Percentiles rank a stretch among this genome's conserved stretches.
Conservation (phyloP, 2,797 vertebrate genomes). For the Phrynocephalus forsythii region DNA sequence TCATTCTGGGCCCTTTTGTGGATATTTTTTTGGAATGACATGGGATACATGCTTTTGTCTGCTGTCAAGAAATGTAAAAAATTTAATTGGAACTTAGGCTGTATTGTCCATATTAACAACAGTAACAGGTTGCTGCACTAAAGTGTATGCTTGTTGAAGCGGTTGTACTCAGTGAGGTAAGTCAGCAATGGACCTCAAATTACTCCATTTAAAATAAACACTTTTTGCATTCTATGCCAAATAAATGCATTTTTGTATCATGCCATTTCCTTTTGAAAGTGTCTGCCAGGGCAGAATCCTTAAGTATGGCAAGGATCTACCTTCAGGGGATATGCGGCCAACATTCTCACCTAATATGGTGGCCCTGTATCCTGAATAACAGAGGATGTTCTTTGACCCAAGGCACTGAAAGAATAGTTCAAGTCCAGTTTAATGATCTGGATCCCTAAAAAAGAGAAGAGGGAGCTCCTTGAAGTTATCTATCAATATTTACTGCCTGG, state of each 20-base stretch:
- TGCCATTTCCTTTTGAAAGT: not conserved
- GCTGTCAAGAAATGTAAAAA: not conserved
- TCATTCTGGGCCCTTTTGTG: not conserved
- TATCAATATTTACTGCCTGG: not conserved
- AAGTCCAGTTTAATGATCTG: not conserved
- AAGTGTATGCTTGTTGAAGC: no score
- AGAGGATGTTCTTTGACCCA: not conserved
- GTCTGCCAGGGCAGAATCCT: not conserved
- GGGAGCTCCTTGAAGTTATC: not conserved
- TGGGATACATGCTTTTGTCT: not conserved
- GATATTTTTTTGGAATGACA: not conserved
- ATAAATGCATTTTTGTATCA: not conserved
- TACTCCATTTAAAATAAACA: not conserved
- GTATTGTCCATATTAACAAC: not conserved
- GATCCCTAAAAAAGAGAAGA: not conserved
- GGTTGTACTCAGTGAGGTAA: not conserved
- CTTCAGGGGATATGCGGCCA: not conserved
- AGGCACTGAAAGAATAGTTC: not conserved
- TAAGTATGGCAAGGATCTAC: not conserved
- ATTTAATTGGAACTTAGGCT: not conserved
- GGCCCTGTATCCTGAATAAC: not conserved
- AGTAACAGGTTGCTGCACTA: not conserved
- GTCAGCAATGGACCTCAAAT: not conserved
- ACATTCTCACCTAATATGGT: not conserved
- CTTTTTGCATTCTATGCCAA: not conserved